Conservation (phyloP, 2,888 invertebrate species). For the Leucania comma region DNA sequence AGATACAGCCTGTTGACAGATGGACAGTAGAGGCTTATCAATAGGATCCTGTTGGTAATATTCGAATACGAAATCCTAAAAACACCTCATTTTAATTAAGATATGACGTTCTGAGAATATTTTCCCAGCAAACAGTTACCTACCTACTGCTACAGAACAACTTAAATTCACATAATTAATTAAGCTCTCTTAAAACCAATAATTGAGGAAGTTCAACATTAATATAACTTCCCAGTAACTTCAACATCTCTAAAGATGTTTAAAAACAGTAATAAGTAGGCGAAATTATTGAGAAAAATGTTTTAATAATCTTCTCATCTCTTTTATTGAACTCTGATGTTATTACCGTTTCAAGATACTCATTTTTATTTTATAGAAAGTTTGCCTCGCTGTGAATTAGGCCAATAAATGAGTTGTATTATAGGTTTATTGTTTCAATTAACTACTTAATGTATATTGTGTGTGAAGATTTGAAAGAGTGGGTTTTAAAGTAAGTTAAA, state of each 20-base stretch:
- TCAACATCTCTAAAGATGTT: not conserved
- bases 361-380: constrained; percentile 8
- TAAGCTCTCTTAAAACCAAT: constrained; percentile 33
- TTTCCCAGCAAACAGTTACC: constrained; percentile 25
- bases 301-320: constrained; percentile 38
- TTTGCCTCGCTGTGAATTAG: not conserved
- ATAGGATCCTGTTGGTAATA: too few relatives aligned
- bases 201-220: constrained; percentile 55
- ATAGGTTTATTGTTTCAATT: not conserved
- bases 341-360: constrained; percentile 8
- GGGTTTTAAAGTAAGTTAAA: too few relatives aligned
- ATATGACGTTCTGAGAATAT: not conserved
- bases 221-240: constrained; percentile 18
- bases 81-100: not conserved
- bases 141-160: constrained; percentile 11
- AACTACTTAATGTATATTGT: too few relatives aligned
- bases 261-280: constrained; percentile 12
- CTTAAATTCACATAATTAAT: constrained; percentile 29
- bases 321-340: constrained; percentile 11
- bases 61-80: not conserved
- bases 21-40: too few relatives aligned
- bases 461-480: too few relatives aligned
- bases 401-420: not conserved
- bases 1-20: too few relatives aligned
- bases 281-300: constrained; percentile 37